Conservation (phyloP, 2,113 vertebrate genomes). For the Sylvilagus bachmani region DNA sequence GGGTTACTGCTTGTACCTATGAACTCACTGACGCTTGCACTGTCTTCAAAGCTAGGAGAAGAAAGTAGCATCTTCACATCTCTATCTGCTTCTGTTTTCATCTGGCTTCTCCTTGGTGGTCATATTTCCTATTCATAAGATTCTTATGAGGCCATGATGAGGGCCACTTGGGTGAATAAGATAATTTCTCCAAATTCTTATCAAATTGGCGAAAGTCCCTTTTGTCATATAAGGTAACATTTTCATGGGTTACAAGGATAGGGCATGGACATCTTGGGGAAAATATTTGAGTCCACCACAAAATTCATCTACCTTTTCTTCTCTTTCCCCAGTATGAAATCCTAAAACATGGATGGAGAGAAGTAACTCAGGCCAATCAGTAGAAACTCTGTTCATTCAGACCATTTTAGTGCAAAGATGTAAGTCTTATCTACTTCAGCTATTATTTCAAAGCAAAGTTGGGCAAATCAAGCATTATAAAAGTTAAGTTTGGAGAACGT, state of each 20-base stretch:
- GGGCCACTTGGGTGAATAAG: neutral
- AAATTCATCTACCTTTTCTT: neutral
- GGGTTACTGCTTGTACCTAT: neutral
- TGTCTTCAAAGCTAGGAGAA: neutral
- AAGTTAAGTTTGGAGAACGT: neutral
- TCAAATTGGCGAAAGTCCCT: neutral
- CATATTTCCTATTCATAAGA: neutral
- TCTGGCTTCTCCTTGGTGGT: neutral
- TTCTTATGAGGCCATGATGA: neutral
- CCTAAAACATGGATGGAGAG: neutral
- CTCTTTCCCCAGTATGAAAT: neutral
- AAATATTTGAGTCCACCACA: neutral
- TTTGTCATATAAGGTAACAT: neutral
- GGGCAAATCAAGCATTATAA: neutral
- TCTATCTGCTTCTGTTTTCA: neutral
- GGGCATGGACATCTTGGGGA: neutral
- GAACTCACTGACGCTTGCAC: neutral
- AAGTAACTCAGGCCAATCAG: neutral
- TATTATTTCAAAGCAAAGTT: constrained; percentile 9
- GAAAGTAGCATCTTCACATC: neutral
- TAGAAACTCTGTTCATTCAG: neutral
- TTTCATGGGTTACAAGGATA: neutral
- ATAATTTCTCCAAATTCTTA: neutral
- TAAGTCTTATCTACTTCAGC: neutral
- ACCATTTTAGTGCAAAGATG: neutral